Base-by-base conservation (phyloP, 2,113 vertebrate species). In the Triplophysa rosa region DNA sequence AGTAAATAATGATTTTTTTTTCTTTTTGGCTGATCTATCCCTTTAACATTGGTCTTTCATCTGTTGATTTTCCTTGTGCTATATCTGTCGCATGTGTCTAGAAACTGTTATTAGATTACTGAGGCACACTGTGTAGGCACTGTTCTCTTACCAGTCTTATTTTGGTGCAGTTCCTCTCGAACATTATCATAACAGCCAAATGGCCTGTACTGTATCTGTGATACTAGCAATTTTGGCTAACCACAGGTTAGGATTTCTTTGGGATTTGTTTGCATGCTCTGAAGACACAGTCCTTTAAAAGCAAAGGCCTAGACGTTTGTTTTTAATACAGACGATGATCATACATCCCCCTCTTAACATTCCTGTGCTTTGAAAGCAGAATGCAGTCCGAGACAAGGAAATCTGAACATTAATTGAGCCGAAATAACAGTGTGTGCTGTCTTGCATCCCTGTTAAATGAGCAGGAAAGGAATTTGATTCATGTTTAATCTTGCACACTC, bases 401-500 rank as follows among this genome's bases (percentile, higher is more conserved):
- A 73, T 45, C 64, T 78, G 80, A 84, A 67, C 80, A 74, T 80
- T 82, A 80, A 78, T 80, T 79, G 71, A 77, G 40, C 63, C 61
- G 45, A 68, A 78, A 71, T 67, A 80, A 82, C 80, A 84, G 80
- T 12, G 37, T 52, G 45, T 78, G 47, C 23, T 40, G 61, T 62
- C 70, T 80, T 8, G 59, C 40, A 49, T 61, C 79, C 52, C 81
- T 33, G 84, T 66, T 81, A 78, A 81, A 83, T 81, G 79, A 81
- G 64, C 65, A 29, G 65, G 84, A 85, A 83, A 81, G 79, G 84
- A 81, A 76, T 83, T 74, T 26, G 85, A 83, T 82, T 89, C 84
- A 80, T 85, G 87, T 87, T 88, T 89, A 88, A 91, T 90, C 83
- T 85, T 83, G 81, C 74, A 82, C 78, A 67, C 79, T 85, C 79